Evolutionary conservation across 2,113 vertebrate genomes (phyloP).

Genomic region (Hemiprocne comata): DNA sequence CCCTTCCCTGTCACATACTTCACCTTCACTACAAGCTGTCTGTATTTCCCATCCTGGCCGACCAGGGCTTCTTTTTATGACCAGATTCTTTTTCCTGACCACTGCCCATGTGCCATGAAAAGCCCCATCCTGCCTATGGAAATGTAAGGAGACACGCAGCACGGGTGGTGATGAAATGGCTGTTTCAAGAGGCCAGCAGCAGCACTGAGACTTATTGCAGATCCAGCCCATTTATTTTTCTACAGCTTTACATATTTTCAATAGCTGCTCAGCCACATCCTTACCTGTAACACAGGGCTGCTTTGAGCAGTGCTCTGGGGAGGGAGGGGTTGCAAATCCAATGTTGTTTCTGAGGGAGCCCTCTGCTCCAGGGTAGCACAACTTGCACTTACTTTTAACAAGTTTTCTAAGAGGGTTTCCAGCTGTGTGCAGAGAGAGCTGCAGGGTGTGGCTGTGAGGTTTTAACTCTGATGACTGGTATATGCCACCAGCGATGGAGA

Average conservation of each 20-base stretch:
- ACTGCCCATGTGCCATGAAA: rapidly evolving
- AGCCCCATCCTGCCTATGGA: rapidly evolving
- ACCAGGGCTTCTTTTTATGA: background rate
- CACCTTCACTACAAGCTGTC: rapidly evolving
- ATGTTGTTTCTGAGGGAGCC: conserved; percentile 61
- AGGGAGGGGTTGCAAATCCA: conserved; percentile 58
- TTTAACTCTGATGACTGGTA: background rate
- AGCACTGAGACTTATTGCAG: conserved; percentile 49
- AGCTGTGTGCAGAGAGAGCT: background rate
- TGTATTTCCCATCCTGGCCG: rapidly evolving
- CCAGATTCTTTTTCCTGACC: background rate
- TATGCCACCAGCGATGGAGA: background rate
- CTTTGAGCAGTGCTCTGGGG: conserved; percentile 48
- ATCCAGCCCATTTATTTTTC: conserved; percentile 68
- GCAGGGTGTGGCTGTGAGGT: background rate
- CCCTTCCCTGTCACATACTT: background rate
- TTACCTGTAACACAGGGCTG: conserved; percentile 71
- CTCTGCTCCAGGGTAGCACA: conserved; percentile 38
- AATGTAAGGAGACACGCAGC: background rate
- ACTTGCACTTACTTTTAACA: conserved; percentile 50
- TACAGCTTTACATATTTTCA: conserved; percentile 73
- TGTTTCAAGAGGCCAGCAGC: conserved; percentile 49
- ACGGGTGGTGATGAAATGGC: conserved; percentile 49
- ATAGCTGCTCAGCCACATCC: conserved; percentile 70
- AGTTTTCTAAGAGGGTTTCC: conserved; percentile 57